Conservation (phyloP, 1,140 invertebrate species). For the Calephelis nemesis region DNA sequence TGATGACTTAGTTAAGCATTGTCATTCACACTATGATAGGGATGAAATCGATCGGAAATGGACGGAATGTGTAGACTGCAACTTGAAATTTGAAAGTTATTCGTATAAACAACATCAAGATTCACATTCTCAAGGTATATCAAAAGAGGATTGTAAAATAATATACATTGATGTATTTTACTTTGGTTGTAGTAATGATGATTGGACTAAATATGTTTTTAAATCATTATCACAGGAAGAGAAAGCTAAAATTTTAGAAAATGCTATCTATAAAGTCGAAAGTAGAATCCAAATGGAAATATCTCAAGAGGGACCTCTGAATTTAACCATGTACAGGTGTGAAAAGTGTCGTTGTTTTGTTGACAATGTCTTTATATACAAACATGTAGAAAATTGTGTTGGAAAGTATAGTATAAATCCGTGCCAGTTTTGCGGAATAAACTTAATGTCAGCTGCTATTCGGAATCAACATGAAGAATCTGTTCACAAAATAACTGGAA, state of each 20-base stretch:
- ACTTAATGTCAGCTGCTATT: conserved; percentile 34
- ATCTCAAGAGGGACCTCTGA: conserved; percentile 40
- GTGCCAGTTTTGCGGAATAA: conserved; percentile 48
- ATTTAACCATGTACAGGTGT: conserved; percentile 52
- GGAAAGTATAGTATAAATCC: conserved; percentile 32
- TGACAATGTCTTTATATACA: conserved; percentile 33
- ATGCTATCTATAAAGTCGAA: conserved; percentile 52
- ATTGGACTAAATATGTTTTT: conserved; percentile 55
- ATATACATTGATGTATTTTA: conserved; percentile 47
- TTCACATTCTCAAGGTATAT: conserved; percentile 29
- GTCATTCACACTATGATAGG: conserved; percentile 46
- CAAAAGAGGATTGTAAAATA: conserved; percentile 25
- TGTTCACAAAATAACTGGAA: conserved; percentile 32
- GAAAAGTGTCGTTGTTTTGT: conserved; percentile 46
- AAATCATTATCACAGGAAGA: conserved; percentile 27
- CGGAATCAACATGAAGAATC: conserved; percentile 37
- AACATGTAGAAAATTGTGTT: conserved; percentile 37
- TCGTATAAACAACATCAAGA: conserved; percentile 37
- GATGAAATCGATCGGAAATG: conserved; percentile 25
- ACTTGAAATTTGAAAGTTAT: conserved; percentile 33
- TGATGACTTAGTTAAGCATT: conserved; percentile 57
- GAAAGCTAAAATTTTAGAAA: conserved; percentile 35
- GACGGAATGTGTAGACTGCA: conserved; percentile 40
- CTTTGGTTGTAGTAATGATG: conserved; percentile 44
- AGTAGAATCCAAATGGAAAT: conserved; percentile 50